Conservation (phyloP, 2,797 vertebrate species). For the Phataginus tetradactyla region DNA sequence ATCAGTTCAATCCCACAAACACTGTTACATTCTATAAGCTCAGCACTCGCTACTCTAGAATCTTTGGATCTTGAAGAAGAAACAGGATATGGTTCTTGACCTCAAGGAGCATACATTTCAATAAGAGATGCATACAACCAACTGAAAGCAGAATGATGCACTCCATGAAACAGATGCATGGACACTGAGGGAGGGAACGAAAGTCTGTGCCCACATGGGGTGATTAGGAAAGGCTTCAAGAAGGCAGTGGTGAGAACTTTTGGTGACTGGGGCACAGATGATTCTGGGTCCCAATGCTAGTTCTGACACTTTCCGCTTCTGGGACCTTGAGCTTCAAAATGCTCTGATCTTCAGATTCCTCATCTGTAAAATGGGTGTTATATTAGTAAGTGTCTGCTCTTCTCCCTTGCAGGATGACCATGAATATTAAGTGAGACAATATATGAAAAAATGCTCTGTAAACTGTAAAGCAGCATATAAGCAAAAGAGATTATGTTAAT, state of each 20-base stretch:
- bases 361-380: slow-evolving; percentile 14
- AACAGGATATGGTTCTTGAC: neutral
- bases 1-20: neutral
- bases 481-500: neutral
- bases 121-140: neutral
- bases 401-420: neutral
- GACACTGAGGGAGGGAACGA: neutral
- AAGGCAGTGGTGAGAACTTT: neutral
- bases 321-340: neutral
- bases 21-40: slow-evolving; percentile 40
- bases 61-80: slow-evolving; percentile 29
- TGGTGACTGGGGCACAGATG: neutral
- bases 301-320: neutral
- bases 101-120: neutral
- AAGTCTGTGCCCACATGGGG: neutral
- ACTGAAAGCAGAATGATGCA: slow-evolving; percentile 26
- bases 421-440: neutral
- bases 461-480: slow-evolving; percentile 10
- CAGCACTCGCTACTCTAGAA: neutral
- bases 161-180: neutral
- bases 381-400: neutral
- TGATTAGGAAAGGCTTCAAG: neutral
- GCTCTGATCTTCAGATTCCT: neutral
- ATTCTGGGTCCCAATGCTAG: neutral
- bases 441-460: neutral